Conservation (phyloP, 2,797 vertebrate genomes). For the Parauchenoglanis punctatus region DNA sequence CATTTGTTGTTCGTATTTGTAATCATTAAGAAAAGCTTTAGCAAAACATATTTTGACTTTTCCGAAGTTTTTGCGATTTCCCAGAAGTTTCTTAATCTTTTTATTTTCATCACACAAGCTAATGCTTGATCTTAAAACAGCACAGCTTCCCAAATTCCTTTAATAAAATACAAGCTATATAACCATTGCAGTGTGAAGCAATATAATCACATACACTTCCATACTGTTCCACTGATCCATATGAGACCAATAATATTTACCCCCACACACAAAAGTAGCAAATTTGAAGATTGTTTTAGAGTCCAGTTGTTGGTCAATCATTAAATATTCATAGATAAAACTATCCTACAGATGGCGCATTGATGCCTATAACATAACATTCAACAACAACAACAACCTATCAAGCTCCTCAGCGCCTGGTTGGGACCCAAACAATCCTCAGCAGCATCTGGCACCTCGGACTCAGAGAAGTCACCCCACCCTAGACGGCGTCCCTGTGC, state of each 20-base stretch:
- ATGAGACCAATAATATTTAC: background rate
- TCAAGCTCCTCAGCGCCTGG: constrained; percentile 58
- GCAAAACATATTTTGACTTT: background rate
- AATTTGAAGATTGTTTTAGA: background rate
- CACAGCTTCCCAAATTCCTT: background rate
- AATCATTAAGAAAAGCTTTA: background rate
- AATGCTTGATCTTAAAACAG: background rate
- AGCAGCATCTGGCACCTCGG: constrained; percentile 62
- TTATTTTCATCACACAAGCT: background rate
- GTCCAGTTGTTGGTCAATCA: background rate
- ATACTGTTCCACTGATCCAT: background rate
- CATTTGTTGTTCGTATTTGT: background rate
- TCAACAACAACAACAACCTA: constrained; percentile 20
- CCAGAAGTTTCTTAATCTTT: background rate
- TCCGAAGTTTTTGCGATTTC: background rate
- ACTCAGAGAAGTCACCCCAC: constrained; percentile 64
- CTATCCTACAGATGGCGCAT: constrained; percentile 39
- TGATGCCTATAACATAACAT: constrained; percentile 27
- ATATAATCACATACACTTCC: background rate
- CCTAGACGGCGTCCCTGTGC: constrained; percentile 35
- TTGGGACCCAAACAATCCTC: constrained; percentile 68
- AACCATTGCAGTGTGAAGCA: background rate
- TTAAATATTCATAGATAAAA: constrained; percentile 40
- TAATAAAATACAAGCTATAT: background rate
- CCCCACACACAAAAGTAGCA: background rate